Evolutionary conservation across 2,888 invertebrate species (phyloP).

Genomic region (Tipula unca): DNA sequence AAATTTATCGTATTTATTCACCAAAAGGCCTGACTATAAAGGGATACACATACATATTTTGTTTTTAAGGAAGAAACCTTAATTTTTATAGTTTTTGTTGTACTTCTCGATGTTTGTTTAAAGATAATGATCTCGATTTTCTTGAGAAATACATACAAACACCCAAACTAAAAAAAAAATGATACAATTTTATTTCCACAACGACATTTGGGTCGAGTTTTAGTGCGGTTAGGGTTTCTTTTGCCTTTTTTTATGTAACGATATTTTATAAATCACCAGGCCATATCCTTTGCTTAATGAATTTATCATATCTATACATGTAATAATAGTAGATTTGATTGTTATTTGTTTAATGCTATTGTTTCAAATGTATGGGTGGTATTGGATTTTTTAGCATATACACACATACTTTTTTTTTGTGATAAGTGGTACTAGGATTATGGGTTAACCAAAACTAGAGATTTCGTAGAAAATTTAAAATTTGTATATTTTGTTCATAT

Average conservation of each 20-base stretch:
- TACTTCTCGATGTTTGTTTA: background rate
- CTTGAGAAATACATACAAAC: background rate
- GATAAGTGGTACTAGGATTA: background rate
- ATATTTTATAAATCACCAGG: background rate
- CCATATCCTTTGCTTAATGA: background rate
- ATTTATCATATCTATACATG: background rate
- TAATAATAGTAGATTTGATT: background rate
- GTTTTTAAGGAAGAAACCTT: background rate
- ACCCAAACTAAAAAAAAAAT: background rate
- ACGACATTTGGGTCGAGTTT: background rate
- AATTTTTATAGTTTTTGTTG: background rate
- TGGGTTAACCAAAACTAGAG: background rate
- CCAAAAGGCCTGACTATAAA: background rate
- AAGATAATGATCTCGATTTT: conserved; percentile 14
- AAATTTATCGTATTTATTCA: background rate
- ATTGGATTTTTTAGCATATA: background rate
- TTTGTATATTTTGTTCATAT: background rate
- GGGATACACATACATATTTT: background rate
- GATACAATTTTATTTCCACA: background rate
- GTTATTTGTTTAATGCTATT: background rate
- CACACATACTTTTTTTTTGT: background rate
- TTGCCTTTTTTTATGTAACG: conserved; percentile 8
- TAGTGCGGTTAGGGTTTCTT: background rate
- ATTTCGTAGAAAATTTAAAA: background rate
- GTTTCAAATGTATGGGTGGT: background rate